A percentile compares a stretch with the other conserved stretches of the same genome.
Evolutionary conservation across 2,113 vertebrate species (phyloP).

Genomic region (Prolemur simus): DNA sequence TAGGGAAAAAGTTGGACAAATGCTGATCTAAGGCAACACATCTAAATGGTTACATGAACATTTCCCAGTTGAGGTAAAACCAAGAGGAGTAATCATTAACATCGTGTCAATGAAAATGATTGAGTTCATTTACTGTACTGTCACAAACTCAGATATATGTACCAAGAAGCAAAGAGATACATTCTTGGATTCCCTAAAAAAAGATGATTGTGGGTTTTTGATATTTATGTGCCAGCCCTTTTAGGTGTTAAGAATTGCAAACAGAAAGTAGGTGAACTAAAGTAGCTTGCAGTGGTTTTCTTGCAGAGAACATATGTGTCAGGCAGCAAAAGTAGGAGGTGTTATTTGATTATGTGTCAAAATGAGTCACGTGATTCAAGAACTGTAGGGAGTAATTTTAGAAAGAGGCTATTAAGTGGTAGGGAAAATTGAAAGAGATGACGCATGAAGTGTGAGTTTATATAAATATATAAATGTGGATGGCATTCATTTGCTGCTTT

Average conservation of each 20-base stretch:
- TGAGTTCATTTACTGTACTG: background rate
- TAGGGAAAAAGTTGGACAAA: background rate
- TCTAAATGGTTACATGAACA: background rate
- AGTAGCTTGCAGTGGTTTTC: background rate
- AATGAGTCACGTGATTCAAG: background rate
- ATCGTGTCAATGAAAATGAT: background rate
- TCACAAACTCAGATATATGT: background rate
- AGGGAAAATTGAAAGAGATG: background rate
- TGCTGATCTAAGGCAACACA: background rate
- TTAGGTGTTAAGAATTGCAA: background rate
- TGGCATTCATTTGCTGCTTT: background rate
- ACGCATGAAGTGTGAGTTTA: background rate
- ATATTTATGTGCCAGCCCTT: background rate
- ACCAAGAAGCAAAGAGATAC: background rate
- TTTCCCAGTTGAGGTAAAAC: background rate
- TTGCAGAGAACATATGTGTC: background rate
- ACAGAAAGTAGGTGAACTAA: background rate
- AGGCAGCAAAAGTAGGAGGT: background rate
- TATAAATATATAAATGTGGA: background rate
- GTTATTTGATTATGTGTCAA: background rate
- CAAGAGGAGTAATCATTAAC: background rate
- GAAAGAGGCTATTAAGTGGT: background rate
- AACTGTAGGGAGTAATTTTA: background rate
- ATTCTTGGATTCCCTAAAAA: background rate
- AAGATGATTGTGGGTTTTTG: background rate